Base-by-base conservation (phyloP, 2,888 invertebrate genomes). In the Tenthredo mesomela region DNA sequence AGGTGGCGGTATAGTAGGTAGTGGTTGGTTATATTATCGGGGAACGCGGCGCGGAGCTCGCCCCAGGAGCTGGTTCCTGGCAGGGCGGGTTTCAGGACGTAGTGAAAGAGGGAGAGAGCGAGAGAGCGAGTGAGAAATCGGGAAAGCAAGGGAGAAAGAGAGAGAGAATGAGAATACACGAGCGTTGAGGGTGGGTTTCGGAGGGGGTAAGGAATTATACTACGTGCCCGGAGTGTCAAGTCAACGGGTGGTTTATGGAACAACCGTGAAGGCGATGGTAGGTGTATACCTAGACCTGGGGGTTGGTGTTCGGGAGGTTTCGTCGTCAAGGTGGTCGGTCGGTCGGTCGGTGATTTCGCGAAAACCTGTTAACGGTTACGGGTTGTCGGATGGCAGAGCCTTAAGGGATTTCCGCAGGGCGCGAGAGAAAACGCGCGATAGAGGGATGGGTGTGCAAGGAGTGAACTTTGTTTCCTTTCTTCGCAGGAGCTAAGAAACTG, bases 151-250 rank as follows among this genome's bases (percentile, higher is more conserved):
- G 25, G 58, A 78, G 65, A 43, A 29, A 21, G 21, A n/a, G 61
- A 75, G 85, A 86, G 70, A 84, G 78, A 73, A 86, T 84, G 85
- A 86, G 85, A 85, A 84, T 75, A 85, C 86, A 86, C 85, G 86
- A 84, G 86, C 86, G 86, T 85, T 84, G 84, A 82, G 85, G 84
- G 84, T 65, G 84, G 86, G 84, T 85, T 84, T 70, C 85, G 73
- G 71, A 70, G 80, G 78, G 84, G 77, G 88, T 89, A 89, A 90
- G 90, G 89, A 90, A 90, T 90, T 90, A 89, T 88, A 87, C 88
- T 90, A 90, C 90, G 90, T 90, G 90, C 87, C 85, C 85, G 82
- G 90, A 87, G 87, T 90, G 88, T 88, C 90, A 90, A 90, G 89
- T 89, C 88, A 87, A 87, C 84, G 86, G 87, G 84, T 88, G 88